Base-by-base conservation (phyloP, 2,113 vertebrate species). In the Stegastes partitus region DNA sequence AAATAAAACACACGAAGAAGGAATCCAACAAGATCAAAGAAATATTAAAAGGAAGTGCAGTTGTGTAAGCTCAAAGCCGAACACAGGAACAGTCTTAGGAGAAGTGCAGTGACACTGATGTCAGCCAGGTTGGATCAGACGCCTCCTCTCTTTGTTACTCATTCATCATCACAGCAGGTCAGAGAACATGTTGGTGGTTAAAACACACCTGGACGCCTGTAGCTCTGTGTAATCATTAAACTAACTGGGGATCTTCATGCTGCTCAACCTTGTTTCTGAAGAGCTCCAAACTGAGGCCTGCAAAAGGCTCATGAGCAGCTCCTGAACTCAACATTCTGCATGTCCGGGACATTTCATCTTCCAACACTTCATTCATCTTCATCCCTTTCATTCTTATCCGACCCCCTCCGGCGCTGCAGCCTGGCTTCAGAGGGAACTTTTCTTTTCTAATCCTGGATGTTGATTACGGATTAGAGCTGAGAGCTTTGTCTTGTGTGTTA, bases 391-490 rank as follows among this genome's bases (percentile, higher is more conserved):
- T 25, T 69, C 44, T 37, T 53, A 45, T 62, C 26, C 25, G 2
- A 7, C 34, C 15, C 44, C n/a, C 31, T 18, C 22, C 51, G 16
- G 31, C 47, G 50, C 23, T n/a, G n/a, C n/a, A 37, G 62, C 12
- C 64, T 37, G 59, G 42, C 37, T 68, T 68, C 71, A 67, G 67
- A 61, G 68, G 28, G 55, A 85, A 78, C 59, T 74, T 50, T 26
- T 34, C 31, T 14, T 42, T 66, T 84, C 81, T 91, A 91, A 92
- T 93, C 89, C 87, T 22, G 42, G 42, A 62, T 79, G 74, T 63
- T 90, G 89, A 91, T 92, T 85, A 89, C 84, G 77, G 92, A 92
- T 92, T 92, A 91, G 2, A 79, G 74, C 57, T 28, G 21, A 14
- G 62, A 51, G 74, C 57, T 84, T 50, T 66, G 39, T 82, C 65